These are phyloP conservation scores for Sturnira hondurensis DNA, from an alignment of 2,113 vertebrate genomes.

Conservation along the genomic window DNA sequence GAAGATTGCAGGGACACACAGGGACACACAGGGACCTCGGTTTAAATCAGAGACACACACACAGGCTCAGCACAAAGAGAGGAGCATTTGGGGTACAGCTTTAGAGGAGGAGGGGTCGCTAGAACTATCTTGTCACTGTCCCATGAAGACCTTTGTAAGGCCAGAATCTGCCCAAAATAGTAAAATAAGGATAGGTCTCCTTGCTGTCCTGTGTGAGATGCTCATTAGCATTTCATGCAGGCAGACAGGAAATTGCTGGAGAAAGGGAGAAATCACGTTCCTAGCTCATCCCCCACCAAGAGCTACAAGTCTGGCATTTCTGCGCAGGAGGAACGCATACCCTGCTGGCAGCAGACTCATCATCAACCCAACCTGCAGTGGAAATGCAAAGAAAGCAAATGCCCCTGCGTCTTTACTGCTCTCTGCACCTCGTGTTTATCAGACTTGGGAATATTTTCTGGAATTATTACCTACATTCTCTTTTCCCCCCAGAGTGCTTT, in stretches of 20 bases:
- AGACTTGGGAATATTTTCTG: background rate
- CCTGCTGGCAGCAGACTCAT: constrained; percentile 32
- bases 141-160: constrained; percentile 14
- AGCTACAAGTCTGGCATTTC: constrained; percentile 48
- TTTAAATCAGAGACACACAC: background rate
- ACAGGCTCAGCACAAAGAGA: background rate
- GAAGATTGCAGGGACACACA: background rate
- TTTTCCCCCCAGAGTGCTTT: background rate
- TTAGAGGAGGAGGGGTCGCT: background rate
- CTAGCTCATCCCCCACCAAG: background rate
- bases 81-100: background rate
- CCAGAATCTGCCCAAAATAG: constrained; percentile 48
- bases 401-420: background rate
- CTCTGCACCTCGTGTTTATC: background rate
- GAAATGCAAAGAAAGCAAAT: constrained; percentile 37
- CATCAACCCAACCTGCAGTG: background rate
- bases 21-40: background rate
- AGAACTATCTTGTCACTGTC: background rate
- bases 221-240: constrained; percentile 68
- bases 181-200: constrained; percentile 4
- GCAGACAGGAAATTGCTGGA: constrained; percentile 62
- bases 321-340: background rate
- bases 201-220: constrained; percentile 38
- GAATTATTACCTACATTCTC: background rate
- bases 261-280: constrained; percentile 56